These are phyloP conservation scores for Lottia scabra DNA, from an alignment of 2,888 invertebrate species.

Conservation along the genomic window DNA sequence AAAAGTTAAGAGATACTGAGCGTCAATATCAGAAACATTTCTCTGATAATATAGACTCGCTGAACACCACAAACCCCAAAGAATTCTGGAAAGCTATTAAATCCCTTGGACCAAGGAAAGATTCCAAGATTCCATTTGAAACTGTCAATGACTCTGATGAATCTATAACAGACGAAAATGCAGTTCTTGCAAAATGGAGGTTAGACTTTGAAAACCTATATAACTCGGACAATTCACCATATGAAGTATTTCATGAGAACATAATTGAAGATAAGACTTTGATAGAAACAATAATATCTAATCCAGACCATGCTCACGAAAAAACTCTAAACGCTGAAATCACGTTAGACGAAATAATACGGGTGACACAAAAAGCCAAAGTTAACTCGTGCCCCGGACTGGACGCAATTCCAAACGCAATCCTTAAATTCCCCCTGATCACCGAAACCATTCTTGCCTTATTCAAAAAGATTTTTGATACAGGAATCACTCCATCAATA, in stretches of 20 bases:
- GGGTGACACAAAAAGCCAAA: not conserved
- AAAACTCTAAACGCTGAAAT: too few relatives aligned
- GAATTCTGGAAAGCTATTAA: not conserved
- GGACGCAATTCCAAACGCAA: not conserved
- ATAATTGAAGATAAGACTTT: not conserved
- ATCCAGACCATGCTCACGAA: not conserved
- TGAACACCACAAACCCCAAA: not conserved
- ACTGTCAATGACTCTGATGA: not conserved
- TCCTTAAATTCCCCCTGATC: slow-evolving; percentile 5
- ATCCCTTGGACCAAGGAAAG: not conserved
- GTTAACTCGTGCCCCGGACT: not conserved
- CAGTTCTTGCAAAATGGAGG: not conserved
- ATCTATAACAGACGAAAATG: not conserved
- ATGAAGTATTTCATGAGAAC: not conserved
- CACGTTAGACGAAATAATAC: not conserved
- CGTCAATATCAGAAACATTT: not conserved
- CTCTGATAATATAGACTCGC: not conserved
- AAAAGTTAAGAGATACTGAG: not conserved
- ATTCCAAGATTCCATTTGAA: not conserved
- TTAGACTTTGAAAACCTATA: not conserved
- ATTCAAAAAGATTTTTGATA: not conserved
- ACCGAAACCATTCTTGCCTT: not conserved
- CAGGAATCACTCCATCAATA: not conserved
- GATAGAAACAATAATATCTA: not conserved
- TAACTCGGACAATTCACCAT: not conserved